These are phyloP conservation scores for Pheosia tremula DNA, from an alignment of 2,888 invertebrate species.

Conservation along the genomic window DNA sequence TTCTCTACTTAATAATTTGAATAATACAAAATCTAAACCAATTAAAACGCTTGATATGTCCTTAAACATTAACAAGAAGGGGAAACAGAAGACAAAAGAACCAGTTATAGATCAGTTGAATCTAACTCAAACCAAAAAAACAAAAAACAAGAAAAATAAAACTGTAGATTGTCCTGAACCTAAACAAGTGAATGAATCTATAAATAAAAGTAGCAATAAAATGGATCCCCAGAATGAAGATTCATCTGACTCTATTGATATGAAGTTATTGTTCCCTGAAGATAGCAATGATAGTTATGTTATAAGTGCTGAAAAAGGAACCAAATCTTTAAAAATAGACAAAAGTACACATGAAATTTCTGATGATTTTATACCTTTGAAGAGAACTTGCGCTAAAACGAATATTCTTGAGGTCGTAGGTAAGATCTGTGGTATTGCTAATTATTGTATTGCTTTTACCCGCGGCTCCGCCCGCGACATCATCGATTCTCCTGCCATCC, in stretches of 20 bases:
- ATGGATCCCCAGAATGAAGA: conserved; percentile 36
- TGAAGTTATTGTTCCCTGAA: conserved; percentile 70
- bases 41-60: conserved; percentile 58
- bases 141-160: conserved; percentile 33
- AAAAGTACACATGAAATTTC: background rate
- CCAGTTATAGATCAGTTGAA: conserved; percentile 69
- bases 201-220: conserved; percentile 19
- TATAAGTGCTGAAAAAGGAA: conserved; percentile 26
- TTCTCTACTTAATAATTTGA: conserved; percentile 61
- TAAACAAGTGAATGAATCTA: conserved; percentile 22
- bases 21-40: conserved; percentile 46
- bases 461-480: no score
- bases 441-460: no score
- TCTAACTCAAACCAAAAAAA: conserved; percentile 59
- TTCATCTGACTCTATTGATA: conserved; percentile 67
- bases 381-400: conserved; percentile 59
- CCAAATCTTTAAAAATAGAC: conserved; percentile 16
- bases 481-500: no score
- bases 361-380: conserved; percentile 61
- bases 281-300: conserved; percentile 62
- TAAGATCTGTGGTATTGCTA: conserved; percentile 31
- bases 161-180: conserved; percentile 15
- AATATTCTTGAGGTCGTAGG: conserved; percentile 52
- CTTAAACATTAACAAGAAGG: conserved; percentile 59
- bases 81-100: conserved; percentile 48